These are phyloP conservation scores for Drosophila nigromelanica DNA, from an alignment of 1,140 invertebrate species.

Conservation along the genomic window DNA sequence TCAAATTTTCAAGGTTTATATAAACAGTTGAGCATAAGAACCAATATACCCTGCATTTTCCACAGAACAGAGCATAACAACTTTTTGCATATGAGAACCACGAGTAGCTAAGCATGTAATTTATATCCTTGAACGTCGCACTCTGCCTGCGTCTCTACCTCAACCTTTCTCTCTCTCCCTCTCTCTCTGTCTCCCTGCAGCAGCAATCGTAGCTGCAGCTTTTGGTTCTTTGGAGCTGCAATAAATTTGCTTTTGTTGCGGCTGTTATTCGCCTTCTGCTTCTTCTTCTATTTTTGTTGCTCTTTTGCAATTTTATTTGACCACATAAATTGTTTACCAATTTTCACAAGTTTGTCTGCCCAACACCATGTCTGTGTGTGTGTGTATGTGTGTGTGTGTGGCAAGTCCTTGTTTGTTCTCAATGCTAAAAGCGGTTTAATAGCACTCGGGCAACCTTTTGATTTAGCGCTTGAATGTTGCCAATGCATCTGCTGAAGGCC, in stretches of 20 bases:
- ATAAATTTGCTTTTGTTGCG: slow-evolving; percentile 52
- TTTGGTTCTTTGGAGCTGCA: slow-evolving; percentile 34
- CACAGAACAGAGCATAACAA: slow-evolving; percentile 4
- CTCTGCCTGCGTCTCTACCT: not conserved
- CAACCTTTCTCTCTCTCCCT: not conserved
- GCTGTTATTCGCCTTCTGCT: slow-evolving; percentile 20
- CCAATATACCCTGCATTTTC: too few relatives aligned
- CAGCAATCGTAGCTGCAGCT: slow-evolving; percentile 33
- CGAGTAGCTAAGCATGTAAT: slow-evolving; percentile 63
- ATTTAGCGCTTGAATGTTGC: slow-evolving; percentile 30
- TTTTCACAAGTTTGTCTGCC: slow-evolving; percentile 51
- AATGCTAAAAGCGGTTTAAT: slow-evolving; percentile 48
- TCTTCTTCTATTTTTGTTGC: slow-evolving; percentile 14
- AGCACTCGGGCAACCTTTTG: slow-evolving; percentile 43
- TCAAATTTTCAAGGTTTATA: too few relatives aligned
- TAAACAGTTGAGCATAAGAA: too few relatives aligned
- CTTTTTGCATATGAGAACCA: slow-evolving; percentile 55
- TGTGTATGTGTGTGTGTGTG: slow-evolving; percentile 19
- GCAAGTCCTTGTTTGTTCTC: slow-evolving; percentile 39
- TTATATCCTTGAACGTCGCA: slow-evolving; percentile 46
- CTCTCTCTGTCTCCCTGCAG: slow-evolving; percentile 7
- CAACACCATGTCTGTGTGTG: slow-evolving; percentile 2
- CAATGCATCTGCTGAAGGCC: slow-evolving; percentile 6
- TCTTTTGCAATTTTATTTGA: slow-evolving; percentile 52
- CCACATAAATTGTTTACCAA: slow-evolving; percentile 63